Percentiles rank a stretch among this genome's conserved stretches.
Evolutionary conservation across 2,888 invertebrate species (phyloP).

Genomic region (Dryocosmus kuriphilus): DNA sequence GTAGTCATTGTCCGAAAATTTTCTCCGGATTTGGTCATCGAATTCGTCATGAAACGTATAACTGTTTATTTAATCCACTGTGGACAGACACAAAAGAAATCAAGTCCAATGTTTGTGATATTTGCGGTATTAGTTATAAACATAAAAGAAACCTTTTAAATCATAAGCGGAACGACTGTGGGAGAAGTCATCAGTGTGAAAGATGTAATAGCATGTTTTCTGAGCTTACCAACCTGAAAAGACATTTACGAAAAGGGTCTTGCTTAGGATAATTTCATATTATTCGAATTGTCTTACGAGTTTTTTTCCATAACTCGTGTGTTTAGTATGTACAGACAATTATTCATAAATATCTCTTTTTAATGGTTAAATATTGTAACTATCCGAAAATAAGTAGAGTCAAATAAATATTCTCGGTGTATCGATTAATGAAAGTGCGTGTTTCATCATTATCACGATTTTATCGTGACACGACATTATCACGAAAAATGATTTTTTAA

Average conservation of each 20-base stretch:
- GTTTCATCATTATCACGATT: too few species aligned
- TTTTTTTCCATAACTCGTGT: too few species aligned
- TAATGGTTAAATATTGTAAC: too few species aligned
- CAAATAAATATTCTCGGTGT: too few species aligned
- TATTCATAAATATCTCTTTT: too few species aligned
- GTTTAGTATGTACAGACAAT: neutral
- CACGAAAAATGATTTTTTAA: too few species aligned
- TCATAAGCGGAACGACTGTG: neutral
- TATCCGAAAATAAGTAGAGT: too few species aligned
- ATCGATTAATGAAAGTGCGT: too few species aligned
- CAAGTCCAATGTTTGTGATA: neutral
- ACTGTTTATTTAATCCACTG: neutral
- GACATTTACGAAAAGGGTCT: neutral
- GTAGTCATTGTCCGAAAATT: neutral
- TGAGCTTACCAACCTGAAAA: neutral
- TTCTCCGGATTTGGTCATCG: neutral
- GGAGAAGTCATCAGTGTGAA: neutral
- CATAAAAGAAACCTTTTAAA: neutral
- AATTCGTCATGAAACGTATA: neutral
- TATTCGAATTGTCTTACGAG: neutral
- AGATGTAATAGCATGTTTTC: conserved; percentile 1
- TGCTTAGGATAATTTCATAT: neutral
- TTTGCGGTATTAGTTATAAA: neutral
- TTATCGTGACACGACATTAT: too few species aligned
- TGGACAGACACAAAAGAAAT: neutral